Percentiles rank a stretch among this genome's conserved stretches.
phyloP scores from a whole-genome alignment of 2,113 vertebrate species.

The Dromiciops gliroides region DNA sequence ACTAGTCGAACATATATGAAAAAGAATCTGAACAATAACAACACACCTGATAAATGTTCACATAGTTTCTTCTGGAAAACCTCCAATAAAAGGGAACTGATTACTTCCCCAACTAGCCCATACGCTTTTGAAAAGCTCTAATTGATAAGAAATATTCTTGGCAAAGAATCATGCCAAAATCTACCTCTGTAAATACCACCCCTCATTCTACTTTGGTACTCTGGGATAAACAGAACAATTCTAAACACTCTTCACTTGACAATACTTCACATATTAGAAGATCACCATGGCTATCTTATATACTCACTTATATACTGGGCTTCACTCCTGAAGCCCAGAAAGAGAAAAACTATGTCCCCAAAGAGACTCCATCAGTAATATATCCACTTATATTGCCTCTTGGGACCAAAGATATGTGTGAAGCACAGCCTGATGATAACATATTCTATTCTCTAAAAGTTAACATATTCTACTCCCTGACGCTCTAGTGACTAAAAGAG shows the following conservation, averaged over 20 bases:
- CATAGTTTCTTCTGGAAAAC: neutral
- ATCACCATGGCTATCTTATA: neutral
- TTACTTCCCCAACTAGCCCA: neutral
- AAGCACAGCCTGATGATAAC: neutral
- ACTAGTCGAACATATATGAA: neutral
- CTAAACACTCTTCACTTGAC: neutral
- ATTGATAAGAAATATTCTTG: neutral
- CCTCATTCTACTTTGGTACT: neutral
- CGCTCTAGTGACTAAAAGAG: neutral
- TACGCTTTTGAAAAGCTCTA: neutral
- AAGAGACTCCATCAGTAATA: neutral
- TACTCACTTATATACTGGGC: too few relatives aligned
- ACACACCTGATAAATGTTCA: neutral
- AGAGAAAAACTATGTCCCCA: neutral
- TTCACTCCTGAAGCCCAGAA: neutral
- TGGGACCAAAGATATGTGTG: neutral
- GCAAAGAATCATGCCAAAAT: neutral
- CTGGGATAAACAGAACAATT: neutral
- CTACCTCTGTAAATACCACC: neutral
- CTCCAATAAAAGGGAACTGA: neutral
- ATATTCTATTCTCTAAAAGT: neutral
- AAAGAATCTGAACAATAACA: neutral
- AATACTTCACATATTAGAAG: neutral
- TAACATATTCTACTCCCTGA: neutral
- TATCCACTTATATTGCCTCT: neutral